Percentiles rank a stretch among this genome's conserved stretches.
phyloP scores from a whole-genome alignment of 2,888 invertebrate genomes.

The Andrena dorsata region DNA sequence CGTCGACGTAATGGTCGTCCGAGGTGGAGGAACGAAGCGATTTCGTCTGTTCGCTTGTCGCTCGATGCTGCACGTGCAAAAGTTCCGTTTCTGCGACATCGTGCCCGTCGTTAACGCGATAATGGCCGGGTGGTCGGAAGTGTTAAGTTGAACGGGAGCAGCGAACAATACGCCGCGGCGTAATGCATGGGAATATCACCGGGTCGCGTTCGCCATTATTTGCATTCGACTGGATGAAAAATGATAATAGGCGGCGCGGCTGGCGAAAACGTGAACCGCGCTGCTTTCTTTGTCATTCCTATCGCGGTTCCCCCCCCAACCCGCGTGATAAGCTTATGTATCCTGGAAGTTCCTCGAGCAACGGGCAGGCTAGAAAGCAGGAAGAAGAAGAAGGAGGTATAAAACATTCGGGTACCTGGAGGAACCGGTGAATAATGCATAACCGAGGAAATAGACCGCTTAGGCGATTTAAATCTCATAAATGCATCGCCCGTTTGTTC shows the following conservation, averaged over 20 bases:
- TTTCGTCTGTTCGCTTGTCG: neutral
- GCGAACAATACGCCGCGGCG: conserved; percentile 19
- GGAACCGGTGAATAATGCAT: conserved; percentile 83
- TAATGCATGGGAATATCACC: conserved; percentile 60
- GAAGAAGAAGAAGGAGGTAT: conserved; percentile 64
- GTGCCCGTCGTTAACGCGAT: conserved; percentile 13
- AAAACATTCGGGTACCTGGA: conserved; percentile 80
- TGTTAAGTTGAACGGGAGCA: conserved; percentile 14
- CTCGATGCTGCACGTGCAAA: neutral
- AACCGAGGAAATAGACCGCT: conserved; percentile 83
- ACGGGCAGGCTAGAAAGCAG: conserved; percentile 10
- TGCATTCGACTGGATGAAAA: conserved; percentile 59
- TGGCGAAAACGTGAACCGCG: conserved; percentile 44
- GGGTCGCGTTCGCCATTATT: conserved; percentile 60
- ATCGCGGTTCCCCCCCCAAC: conserved; percentile 27
- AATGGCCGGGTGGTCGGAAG: conserved; percentile 8
- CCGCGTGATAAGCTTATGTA: conserved; percentile 57
- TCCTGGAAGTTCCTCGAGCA: conserved; percentile 45
- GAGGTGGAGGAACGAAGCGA: conserved; percentile 1
- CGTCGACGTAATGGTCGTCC: too few relatives aligned
- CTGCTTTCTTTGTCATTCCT: conserved; percentile 46
- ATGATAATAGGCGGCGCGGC: conserved; percentile 61
- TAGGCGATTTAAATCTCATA: conserved; percentile 84
- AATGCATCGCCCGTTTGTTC: conserved; percentile 79
- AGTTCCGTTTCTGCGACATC: neutral